These are phyloP conservation scores for Agriopis marginaria DNA, from an alignment of 2,888 invertebrate species.

Conservation along the genomic window DNA sequence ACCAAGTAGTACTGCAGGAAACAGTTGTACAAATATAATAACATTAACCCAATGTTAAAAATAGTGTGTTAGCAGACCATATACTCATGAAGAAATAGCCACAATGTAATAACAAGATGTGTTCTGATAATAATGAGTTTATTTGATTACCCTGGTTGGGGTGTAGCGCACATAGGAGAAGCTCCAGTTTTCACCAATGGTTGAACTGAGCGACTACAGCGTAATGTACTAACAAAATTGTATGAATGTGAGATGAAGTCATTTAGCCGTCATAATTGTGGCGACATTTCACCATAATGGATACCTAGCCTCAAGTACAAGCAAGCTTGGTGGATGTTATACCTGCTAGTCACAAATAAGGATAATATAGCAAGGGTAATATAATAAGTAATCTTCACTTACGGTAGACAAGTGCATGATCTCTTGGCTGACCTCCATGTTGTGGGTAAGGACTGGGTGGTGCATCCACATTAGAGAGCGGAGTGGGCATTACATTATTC, in stretches of 20 bases:
- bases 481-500: slow-evolving; percentile 88
- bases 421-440: slow-evolving; percentile 78
- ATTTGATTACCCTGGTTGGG: neutral
- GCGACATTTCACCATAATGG: too few species aligned
- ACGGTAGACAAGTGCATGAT: slow-evolving; percentile 89
- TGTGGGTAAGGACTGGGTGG: slow-evolving; percentile 84
- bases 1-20: slow-evolving; percentile 1
- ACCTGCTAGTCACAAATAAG: too few species aligned
- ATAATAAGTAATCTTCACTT: slow-evolving; percentile 63
- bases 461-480: slow-evolving; percentile 89
- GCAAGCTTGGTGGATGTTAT: neutral
- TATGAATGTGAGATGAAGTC: neutral
- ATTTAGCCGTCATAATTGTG: too few species aligned
- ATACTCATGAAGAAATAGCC: neutral
- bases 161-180: neutral
- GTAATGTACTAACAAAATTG: too few species aligned
- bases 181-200: too few species aligned
- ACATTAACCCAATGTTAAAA: neutral
- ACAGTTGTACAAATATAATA: slow-evolving; percentile 6
- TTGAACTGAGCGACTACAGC: too few species aligned
- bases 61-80: neutral
- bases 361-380: too few species aligned
- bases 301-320: too few species aligned
- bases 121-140: neutral
- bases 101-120: neutral